Conservation (phyloP, 2,797 vertebrate genomes). For the Tympanoctomys barrerae region DNA sequence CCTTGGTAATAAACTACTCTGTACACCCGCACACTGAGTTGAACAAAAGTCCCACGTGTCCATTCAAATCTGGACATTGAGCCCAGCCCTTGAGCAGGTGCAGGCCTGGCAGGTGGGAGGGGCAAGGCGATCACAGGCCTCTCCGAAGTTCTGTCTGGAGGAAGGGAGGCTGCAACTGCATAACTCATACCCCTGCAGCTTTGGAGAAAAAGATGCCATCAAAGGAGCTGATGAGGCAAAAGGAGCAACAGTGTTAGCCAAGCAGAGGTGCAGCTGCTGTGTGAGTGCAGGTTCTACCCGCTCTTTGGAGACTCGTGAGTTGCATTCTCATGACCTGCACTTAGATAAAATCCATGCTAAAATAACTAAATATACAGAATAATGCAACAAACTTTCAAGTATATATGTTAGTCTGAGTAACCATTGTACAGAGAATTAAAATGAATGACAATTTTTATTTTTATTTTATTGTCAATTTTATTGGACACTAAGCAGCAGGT, state of each 20-base stretch:
- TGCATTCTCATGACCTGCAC: background rate
- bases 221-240: background rate
- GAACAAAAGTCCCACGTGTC: background rate
- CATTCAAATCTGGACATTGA: background rate
- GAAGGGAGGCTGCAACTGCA: background rate
- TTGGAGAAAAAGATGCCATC: background rate
- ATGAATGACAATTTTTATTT: background rate
- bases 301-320: background rate
- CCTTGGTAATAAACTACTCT: background rate
- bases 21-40: background rate
- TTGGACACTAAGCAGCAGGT: background rate
- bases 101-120: background rate
- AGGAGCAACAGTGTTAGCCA: background rate
- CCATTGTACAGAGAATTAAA: background rate
- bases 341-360: background rate
- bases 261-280: background rate
- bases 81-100: background rate
- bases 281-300: background rate
- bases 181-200: background rate
- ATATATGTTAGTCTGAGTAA: background rate
- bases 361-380: background rate
- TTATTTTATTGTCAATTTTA: no score
- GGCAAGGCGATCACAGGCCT: background rate
- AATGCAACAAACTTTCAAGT: background rate
- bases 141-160: background rate